A percentile compares a stretch with the other conserved stretches of the same genome.
Conservation (phyloP, 2,113 vertebrate species). For the Dromaius novaehollandiae region DNA sequence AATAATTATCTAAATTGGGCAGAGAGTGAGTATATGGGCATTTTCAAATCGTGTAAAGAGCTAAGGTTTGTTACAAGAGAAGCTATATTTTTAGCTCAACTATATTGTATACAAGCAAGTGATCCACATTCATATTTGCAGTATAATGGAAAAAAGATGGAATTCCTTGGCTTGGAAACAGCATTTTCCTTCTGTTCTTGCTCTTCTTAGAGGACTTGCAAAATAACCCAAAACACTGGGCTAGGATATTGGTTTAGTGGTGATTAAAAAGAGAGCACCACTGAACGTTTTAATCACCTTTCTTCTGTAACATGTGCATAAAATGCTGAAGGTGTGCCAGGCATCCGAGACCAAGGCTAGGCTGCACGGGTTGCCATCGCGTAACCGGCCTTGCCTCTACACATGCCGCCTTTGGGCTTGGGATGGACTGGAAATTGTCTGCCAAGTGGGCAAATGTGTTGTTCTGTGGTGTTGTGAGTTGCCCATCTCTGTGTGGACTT, state of each 20-base stretch:
- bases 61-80: background rate
- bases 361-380: rapidly evolving
- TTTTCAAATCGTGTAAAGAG: background rate
- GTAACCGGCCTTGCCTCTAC: background rate
- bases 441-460: background rate
- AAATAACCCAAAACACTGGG: background rate
- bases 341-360: background rate
- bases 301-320: rapidly evolving
- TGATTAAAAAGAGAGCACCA: background rate
- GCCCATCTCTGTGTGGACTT: background rate
- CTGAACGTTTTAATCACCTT: background rate
- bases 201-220: background rate
- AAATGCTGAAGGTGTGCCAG: background rate
- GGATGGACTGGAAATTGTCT: background rate
- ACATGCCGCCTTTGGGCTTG: background rate
- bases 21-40: background rate
- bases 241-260: background rate
- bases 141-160: background rate
- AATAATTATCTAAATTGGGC: background rate
- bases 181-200: background rate
- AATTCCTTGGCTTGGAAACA: background rate
- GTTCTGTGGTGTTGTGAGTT: background rate
- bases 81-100: background rate
- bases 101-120: background rate
- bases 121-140: background rate